Evolutionary conservation across 1,140 invertebrate species (phyloP), one percentile per base, ranked within the genome.

Genomic region (Stegodyphus mimosarum): DNA sequence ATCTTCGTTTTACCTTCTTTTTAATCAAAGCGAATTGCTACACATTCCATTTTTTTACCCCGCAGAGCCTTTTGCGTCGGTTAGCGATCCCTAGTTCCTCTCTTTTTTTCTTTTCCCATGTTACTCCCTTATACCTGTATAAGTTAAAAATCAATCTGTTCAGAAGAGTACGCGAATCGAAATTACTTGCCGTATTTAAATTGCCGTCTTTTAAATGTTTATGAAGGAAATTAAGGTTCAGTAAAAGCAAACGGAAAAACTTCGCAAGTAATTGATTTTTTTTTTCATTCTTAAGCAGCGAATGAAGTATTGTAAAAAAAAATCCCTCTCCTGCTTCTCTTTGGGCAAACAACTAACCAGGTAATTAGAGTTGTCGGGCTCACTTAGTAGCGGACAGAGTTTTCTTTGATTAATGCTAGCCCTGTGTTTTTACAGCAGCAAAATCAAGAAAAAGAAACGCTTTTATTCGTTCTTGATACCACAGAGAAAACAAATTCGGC

Each of bases 121-220:
- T 33, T 33, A 33, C 33, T 33, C 33, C 3, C 33, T 33, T 33
- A 33, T 33, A 33, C 33, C 33, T 33, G 33, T 33, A 33, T 33
- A 33, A 33, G 33, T 33, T 33, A 33, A 33, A 33, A 33, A 33
- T 33, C 33, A 33, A 33, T 33, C 33, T 33, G 33, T 33, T 33
- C 3, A 33, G 33, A 33, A 33, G 33, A 60, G 60, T 74, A 74
- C 9, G 60, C 48, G 74, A 71, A 60, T 79, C 67, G 77, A 79
- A 79, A 79, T 79, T 79, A 70, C 77, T 69, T 17, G 7, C 77
- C 33, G 64, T 79, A 79, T 79, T 79, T 79, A 79, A 79, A 79
- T 79, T 79, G 77, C 77, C 77, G 64, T 79, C 51, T 52, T 79
- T 79, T 79, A 79, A 79, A 79, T 79, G 77, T 79, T 79, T 79